Evolutionary conservation across 2,113 vertebrate genomes (phyloP).

Genomic region (Struthio camelus): DNA sequence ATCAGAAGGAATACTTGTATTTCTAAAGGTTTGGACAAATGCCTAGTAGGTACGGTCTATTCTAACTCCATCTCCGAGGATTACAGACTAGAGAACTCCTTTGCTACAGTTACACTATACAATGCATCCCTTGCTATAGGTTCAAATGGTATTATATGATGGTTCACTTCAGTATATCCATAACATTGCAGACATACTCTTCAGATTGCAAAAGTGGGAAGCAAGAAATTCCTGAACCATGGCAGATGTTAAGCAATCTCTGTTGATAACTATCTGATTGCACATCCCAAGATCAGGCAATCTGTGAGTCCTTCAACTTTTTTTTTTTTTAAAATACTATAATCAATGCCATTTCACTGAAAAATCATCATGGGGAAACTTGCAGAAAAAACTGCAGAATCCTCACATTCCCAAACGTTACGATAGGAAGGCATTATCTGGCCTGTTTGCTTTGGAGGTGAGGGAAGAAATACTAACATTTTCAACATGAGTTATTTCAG

Average conservation of each 20-base stretch:
- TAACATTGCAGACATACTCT: background rate
- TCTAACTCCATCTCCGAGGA: background rate
- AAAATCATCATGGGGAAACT: background rate
- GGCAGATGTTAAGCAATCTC: background rate
- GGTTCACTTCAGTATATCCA: background rate
- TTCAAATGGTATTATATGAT: background rate
- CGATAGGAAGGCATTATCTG: background rate
- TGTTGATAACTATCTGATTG: background rate
- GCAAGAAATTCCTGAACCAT: background rate
- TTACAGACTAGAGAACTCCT: background rate
- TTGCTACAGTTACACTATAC: background rate
- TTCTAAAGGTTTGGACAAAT: background rate
- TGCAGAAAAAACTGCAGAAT: background rate
- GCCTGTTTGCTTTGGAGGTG: background rate
- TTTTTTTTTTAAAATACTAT: rapidly evolving
- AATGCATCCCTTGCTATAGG: background rate
- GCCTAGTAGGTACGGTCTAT: background rate
- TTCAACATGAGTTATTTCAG: background rate
- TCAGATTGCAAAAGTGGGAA: background rate
- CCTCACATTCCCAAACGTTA: background rate
- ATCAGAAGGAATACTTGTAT: background rate
- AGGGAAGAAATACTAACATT: background rate
- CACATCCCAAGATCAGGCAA: background rate
- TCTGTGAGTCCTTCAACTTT: rapidly evolving
- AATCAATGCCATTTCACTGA: background rate